Evolutionary conservation across 2,113 vertebrate genomes (phyloP).

Genomic region (Casuarius casuarius): DNA sequence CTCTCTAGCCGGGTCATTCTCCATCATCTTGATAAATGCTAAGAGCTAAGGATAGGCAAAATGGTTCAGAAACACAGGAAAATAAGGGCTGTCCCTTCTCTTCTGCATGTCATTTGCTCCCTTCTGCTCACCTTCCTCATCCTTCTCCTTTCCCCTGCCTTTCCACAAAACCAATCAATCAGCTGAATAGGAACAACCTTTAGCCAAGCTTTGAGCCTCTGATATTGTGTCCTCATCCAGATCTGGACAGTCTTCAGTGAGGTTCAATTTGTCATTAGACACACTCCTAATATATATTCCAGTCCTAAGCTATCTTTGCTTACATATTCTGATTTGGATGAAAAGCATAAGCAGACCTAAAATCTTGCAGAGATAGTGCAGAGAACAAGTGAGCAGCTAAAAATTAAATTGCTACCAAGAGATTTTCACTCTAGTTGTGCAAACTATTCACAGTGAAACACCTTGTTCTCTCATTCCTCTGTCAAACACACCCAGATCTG

Average conservation of each 20-base stretch:
- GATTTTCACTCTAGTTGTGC: not conserved
- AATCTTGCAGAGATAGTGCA: not conserved
- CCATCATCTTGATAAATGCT: conserved; percentile 68
- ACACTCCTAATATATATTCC: not conserved
- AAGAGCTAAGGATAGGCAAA: conserved; percentile 24
- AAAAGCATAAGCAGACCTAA: not conserved
- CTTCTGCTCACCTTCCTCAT: not conserved
- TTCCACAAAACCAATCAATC: not conserved
- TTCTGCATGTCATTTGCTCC: not conserved
- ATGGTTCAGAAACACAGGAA: not conserved
- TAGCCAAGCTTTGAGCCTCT: not conserved
- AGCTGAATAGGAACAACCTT: not conserved
- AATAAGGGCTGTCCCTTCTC: not conserved
- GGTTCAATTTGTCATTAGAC: not conserved
- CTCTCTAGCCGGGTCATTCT: conserved; percentile 81
- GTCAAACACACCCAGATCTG: not conserved
- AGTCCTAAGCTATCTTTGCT: not conserved
- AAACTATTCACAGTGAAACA: not conserved
- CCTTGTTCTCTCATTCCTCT: not conserved
- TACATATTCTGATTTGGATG: not conserved
- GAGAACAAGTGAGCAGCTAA: not conserved
- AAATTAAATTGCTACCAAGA: not conserved
- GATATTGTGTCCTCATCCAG: not conserved
- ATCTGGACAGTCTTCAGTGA: not conserved
- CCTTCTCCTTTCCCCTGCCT: not conserved